Conservation (phyloP, 2,797 vertebrate species). For the Scolopax bukidnonensis region DNA sequence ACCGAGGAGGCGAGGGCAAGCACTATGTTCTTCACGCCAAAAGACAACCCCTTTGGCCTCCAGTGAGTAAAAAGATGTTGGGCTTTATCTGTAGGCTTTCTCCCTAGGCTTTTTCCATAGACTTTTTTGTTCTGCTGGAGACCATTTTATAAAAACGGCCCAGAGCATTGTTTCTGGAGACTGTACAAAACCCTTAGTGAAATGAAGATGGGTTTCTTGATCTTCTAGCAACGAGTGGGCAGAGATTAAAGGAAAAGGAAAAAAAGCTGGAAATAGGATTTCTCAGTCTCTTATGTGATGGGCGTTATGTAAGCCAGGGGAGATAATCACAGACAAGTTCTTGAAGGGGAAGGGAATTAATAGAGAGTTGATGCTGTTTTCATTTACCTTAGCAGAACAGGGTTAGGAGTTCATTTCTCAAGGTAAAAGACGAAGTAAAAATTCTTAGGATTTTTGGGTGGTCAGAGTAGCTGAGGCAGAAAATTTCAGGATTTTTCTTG, state of each 20-base stretch:
- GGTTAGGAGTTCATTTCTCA: not conserved
- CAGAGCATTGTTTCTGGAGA: not conserved
- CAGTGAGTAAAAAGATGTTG: constrained; percentile 81
- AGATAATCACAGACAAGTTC: not conserved
- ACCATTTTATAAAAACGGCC: not conserved
- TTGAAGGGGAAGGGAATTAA: not conserved
- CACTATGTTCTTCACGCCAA: constrained; percentile 89
- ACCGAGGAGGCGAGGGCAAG: constrained; percentile 74
- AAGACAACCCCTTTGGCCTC: constrained; percentile 82
- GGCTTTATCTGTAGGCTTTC: not conserved
- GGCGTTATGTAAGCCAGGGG: not conserved
- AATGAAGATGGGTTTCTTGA: not conserved
- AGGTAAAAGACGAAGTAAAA: not conserved
- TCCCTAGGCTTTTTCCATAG: not conserved
- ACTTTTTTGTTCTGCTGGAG: not conserved
- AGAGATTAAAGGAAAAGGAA: not conserved
- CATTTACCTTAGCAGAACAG: accelerated
- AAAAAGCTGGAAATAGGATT: not conserved
- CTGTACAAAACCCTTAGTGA: not conserved
- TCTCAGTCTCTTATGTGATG: not conserved
- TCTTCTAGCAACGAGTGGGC: accelerated
- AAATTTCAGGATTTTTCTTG: not conserved
- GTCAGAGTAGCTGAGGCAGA: not conserved
- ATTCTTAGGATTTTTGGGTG: not conserved
- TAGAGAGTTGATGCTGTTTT: not conserved